Base-by-base conservation (phyloP, 2,888 invertebrate genomes). In the Girardia tigrina region DNA sequence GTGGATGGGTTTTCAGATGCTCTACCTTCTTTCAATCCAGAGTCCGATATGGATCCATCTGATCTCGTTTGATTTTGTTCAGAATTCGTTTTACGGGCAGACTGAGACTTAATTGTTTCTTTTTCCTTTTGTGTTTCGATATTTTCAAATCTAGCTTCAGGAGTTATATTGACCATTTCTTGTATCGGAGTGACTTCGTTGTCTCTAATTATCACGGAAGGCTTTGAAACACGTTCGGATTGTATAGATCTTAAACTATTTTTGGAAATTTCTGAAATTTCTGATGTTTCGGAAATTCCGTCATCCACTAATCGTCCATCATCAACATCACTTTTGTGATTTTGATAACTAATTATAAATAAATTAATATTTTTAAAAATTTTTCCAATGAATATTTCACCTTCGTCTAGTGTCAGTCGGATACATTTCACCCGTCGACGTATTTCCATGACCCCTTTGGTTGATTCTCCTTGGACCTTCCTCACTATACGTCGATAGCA, bases 251-350 rank as follows among this genome's bases (percentile, higher is more conserved):
- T 28, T 27, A 76, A 28, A 42, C 74, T 75, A 71, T 70, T 71
- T 79, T 82, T 82, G 23, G 83, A 83, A 77, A 90, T 91, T 77
- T 84, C 84, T 0, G 84, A 84, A 80, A 84, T 82, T 78, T 84
- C 84, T 78, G 84, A 84, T 1, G 83, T 82, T 78, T 85, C 85
- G 8, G 84, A 84, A 12, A 82, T 84, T 73, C 90, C 84, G 75
- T 84, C 83, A 6, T 77, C 75, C 14, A 42, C 27, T 12, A 71
- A 14, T n/a, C 23, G 42, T 20, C 26, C n/a, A 28, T 71, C 71
- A 14, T 71, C 28, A 71, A 6, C 2, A 71, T 28, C 71, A 6
- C 16, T 14, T 26, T 28, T 71, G 26, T 71, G 28, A 23, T 27
- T 28, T 36, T 26, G 26, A 29, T n/a, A 36, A 14, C 36, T 28